These are phyloP conservation scores for Leucoma salicis DNA, from an alignment of 2,888 invertebrate genomes.

Conservation along the genomic window DNA sequence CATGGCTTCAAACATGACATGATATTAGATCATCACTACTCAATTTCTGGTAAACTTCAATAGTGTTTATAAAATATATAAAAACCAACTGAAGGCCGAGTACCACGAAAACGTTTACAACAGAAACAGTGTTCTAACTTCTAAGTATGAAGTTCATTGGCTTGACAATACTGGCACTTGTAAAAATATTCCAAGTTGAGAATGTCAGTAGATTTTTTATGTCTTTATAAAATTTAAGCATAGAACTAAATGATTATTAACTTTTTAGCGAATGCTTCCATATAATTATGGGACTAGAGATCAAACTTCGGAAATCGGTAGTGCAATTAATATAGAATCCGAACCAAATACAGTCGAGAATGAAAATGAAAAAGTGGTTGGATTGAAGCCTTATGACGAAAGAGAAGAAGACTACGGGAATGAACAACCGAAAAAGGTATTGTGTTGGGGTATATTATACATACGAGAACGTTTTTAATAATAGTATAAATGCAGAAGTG, in stretches of 20 bases:
- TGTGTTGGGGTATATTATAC: no score
- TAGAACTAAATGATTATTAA: constrained; percentile 3
- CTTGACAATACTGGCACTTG: constrained; percentile 37
- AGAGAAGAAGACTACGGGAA: constrained; percentile 5
- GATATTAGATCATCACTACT: constrained; percentile 45
- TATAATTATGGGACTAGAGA: constrained; percentile 37
- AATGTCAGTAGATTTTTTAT: constrained; percentile 41
- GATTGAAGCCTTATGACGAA: constrained; percentile 35
- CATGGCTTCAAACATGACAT: constrained; percentile 40
- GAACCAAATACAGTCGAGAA: constrained; percentile 18
- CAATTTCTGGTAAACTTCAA: constrained; percentile 28
- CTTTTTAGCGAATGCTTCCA: constrained; percentile 53
- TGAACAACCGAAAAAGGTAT: constrained; percentile 41
- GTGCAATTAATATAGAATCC: neutral
- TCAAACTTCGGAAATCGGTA: constrained; percentile 22
- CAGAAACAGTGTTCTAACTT: constrained; percentile 3
- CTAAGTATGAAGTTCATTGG: constrained; percentile 49
- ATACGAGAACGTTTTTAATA: no score
- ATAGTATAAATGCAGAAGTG: no score
- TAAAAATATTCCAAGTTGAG: constrained; percentile 41
- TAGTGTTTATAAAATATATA: constrained; percentile 53
- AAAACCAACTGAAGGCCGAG: constrained; percentile 21
- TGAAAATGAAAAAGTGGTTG: constrained; percentile 39
- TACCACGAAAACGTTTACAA: neutral
- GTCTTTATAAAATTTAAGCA: neutral